Conservation (phyloP, 2,797 vertebrate genomes). For the Alexandromys oeconomus region DNA sequence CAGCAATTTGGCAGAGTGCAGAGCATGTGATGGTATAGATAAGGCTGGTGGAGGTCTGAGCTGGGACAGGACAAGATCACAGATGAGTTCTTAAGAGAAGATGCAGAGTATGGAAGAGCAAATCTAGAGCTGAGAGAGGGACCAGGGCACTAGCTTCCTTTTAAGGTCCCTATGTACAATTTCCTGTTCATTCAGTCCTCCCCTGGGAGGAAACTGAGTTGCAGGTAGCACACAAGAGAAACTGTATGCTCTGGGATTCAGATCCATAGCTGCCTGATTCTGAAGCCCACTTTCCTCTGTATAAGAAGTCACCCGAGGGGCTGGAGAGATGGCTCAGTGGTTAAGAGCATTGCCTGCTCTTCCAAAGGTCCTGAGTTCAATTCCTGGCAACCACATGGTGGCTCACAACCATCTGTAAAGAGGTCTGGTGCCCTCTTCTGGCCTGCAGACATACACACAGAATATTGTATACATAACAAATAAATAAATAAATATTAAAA, state of each 20-base stretch:
- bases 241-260: neutral
- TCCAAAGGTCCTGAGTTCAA: too few species aligned
- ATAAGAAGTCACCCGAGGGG: neutral
- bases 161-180: fast-evolving
- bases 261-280: conserved; percentile 22
- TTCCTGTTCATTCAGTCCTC: neutral
- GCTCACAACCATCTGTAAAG: too few species aligned
- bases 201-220: neutral
- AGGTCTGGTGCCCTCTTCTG: too few species aligned
- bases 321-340: too few species aligned
- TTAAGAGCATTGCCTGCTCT: too few species aligned
- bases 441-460: too few species aligned
- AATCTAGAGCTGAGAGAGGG: neutral
- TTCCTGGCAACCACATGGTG: too few species aligned
- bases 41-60: neutral
- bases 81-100: neutral
- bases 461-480: too few species aligned
- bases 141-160: fast-evolving
- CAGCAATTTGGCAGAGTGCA: neutral
- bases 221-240: neutral
- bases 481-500: too few species aligned
- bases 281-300: neutral
- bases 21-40: neutral
- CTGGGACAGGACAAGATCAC: neutral
- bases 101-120: fast-evolving